Base-by-base conservation (phyloP, 2,797 vertebrate species). In the Phylloscopus collybita region DNA sequence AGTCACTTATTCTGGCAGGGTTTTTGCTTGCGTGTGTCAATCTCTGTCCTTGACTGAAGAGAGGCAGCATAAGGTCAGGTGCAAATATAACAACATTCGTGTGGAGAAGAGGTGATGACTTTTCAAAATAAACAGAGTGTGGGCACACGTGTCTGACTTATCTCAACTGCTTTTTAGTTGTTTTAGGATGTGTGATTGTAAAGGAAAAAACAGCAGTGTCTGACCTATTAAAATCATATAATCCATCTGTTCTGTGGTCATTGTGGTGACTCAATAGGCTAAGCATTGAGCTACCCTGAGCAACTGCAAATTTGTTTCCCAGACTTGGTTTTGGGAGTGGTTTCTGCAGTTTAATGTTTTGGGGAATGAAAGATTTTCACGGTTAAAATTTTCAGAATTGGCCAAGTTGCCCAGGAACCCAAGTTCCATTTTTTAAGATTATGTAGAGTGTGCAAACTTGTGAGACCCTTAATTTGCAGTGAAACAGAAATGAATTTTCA, bases 241-340 rank as follows among this genome's bases (percentile, higher is more conserved):
- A 93, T 93, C 82, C 70, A 66, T 93, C 94, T 42, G 11, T 94
- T 80, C 87, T 95, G 91, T 88, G 95, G 93, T 95, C 91, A 14
- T 88, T 65, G 80, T 88, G 88, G 88, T 96, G 94, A 95, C 90
- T 94, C 93, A 96, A 19, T 70, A 64, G 66, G 82, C 82, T 90
- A 81, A 93, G 90, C 86, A 91, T 57, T 92, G 93, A 88, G 66
- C 82, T 96, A 21, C 53, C 16, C 89, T 57, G 85, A 92, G 76
- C 1, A 8, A 88, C 91, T 96, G 87, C 76, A 94, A 61, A 90
- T 92, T 96, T 85, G 73, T 90, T 96, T 97, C 95, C 94, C 95
- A 93, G 92, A 91, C 95, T 96, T 91, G 86, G 89, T 90, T 96
- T 94, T 92, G 91, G 91, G 95, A 95, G 90, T 95, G 90, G 92